Evolutionary conservation across 1,140 invertebrate genomes (phyloP).

Genomic region (Lasioglossum baleicum): DNA sequence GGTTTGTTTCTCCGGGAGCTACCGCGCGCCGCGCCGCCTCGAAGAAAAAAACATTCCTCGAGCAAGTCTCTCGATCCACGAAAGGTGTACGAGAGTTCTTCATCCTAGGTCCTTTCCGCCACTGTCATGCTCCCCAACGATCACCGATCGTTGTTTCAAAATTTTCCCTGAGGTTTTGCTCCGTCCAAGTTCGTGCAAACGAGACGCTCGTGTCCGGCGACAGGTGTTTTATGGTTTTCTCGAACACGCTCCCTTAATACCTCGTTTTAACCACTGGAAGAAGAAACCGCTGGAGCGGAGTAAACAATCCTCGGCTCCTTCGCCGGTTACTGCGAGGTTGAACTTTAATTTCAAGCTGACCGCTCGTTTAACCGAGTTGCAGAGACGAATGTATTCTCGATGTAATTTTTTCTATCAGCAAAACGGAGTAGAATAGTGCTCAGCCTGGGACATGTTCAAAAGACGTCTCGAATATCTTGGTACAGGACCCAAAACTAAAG

Average conservation of each 20-base stretch:
- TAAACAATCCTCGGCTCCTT: slow-evolving; percentile 34
- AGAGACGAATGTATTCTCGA: slow-evolving; percentile 47
- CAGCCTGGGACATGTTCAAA: too few relatives aligned
- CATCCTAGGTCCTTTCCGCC: too few relatives aligned
- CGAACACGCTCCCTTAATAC: not conserved
- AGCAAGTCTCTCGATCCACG: too few relatives aligned
- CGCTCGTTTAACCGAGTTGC: slow-evolving; percentile 13
- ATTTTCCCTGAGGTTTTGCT: too few relatives aligned
- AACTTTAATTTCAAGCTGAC: slow-evolving; percentile 55
- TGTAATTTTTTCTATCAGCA: not conserved
- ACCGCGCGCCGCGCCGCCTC: not conserved
- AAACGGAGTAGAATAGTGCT: not conserved
- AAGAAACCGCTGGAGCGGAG: slow-evolving; percentile 41
- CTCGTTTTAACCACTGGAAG: slow-evolving; percentile 5
- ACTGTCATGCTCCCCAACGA: too few relatives aligned
- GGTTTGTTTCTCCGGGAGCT: not conserved
- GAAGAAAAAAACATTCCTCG: not conserved
- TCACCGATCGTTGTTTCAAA: too few relatives aligned
- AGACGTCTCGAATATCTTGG: too few relatives aligned
- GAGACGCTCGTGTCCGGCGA: too few relatives aligned
- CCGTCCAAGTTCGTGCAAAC: too few relatives aligned
- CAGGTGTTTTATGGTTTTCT: not conserved
- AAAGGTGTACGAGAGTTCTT: not conserved
- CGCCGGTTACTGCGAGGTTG: slow-evolving; percentile 22
- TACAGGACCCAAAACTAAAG: too few relatives aligned